A percentile compares a stretch with the other conserved stretches of the same genome.
These are phyloP conservation scores for Hoplostethus mediterraneus DNA, from an alignment of 2,797 vertebrate genomes.

Conservation along the genomic window DNA sequence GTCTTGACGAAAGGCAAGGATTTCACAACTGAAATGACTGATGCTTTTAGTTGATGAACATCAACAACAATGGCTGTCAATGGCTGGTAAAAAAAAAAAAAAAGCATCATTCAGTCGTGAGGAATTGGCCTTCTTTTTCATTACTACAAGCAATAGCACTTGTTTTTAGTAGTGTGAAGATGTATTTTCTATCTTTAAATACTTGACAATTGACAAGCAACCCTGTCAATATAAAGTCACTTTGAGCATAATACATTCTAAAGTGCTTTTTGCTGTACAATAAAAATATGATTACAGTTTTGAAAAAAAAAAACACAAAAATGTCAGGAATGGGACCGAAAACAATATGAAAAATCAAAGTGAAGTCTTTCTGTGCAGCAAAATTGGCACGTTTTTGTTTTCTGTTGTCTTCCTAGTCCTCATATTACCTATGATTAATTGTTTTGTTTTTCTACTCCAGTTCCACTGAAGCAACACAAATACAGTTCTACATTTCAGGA, in stretches of 20 bases:
- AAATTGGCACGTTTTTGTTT: conserved; percentile 2
- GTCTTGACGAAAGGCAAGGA: not conserved
- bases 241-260: conserved; percentile 50
- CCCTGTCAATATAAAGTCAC: conserved; percentile 61
- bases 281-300: conserved; percentile 64
- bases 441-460: conserved; percentile 29
- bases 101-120: conserved; percentile 7
- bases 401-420: conserved; percentile 18
- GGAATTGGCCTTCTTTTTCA: conserved; percentile 16
- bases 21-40: conserved; percentile 17
- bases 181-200: conserved; percentile 43
- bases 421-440: conserved; percentile 28
- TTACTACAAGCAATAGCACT: conserved; percentile 3
- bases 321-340: conserved; percentile 2
- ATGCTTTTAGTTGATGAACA: no score
- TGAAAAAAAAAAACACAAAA: conserved; percentile 39
- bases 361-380: conserved; percentile 7
- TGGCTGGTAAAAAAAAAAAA: not conserved
- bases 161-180: conserved; percentile 1
- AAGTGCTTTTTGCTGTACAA: conserved; percentile 59
- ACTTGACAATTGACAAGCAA: conserved; percentile 33
- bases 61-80: no score
- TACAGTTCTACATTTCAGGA: conserved; percentile 37
- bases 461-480: conserved; percentile 6
- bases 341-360: conserved; percentile 1